Base-by-base conservation (phyloP, 1,140 invertebrate genomes). In the Ceratina calcarata region DNA sequence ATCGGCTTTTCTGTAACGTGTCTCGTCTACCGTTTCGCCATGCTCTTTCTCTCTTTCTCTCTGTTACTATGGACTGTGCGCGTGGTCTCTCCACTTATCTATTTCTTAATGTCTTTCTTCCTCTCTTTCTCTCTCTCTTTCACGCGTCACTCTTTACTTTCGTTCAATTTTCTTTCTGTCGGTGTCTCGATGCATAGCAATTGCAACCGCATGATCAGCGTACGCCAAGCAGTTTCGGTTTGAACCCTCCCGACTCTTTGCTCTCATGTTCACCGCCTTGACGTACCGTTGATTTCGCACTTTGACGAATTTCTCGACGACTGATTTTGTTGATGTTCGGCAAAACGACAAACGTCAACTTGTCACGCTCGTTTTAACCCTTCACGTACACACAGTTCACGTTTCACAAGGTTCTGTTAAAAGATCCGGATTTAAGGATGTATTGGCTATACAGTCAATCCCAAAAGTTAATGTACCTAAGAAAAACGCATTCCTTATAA, bases 171-270 rank as follows among this genome's bases (percentile, higher is more conserved):
- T 45, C 15, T 51, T 22, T 74, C n/a, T 32, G 10, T 4, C 51
- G 53, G 65, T 62, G 58, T 66, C 49, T 18, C 55, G 6, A 10
- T 55, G 62, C 16, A 7, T 49, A 10, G 37, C 58, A 67, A 53
- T 58, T 62, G 74, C 73, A 71, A 74, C 58, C 80, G 84, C 83
- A 86, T 85, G 84, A 16, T 12, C 66, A 69, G 57, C 53, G 62
- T 53, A 49, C 22, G 6, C 24, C 60, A 64, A 68, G 16, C 49
- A 57, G 67, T 57, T 32, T 20, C 13, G n/a, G 37, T 58, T 53
- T 51, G 60, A 83, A 67, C 18, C 49, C 57, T 67, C 55, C 64
- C 22, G 77, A 72, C 57, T 71, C 62, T 68, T 57, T 51, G 45
- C 71, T 37, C 61, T 62, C 53, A 37, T 77, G 62, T 37, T 24